Evolutionary conservation across 1,140 invertebrate species (phyloP), one percentile per base, ranked within the genome.

Genomic region (Anastatus disparis): DNA sequence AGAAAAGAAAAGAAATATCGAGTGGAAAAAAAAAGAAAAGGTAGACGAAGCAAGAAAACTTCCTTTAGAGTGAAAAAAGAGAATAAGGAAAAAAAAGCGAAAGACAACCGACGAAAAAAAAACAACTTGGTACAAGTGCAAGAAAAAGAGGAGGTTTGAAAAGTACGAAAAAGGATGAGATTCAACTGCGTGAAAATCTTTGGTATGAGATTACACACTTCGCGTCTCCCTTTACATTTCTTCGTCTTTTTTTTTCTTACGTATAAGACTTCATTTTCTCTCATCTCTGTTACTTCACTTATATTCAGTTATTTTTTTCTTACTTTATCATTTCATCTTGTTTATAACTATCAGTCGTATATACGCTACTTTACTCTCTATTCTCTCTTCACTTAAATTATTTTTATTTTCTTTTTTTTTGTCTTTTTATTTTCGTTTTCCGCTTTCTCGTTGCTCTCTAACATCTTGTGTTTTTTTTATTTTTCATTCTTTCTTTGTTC

Each of bases 401-500:
- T 22, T 22, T 2, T 20, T 9, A 29, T 3, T 46, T 20, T 46
- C 22, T 44, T 3, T 42, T 3, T 15, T 10, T 22, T 38, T 44
- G 35, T 44, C 6, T 17, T 38, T 42, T 24, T 58, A 17, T 22
- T 38, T 42, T 13, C 22, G 17, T 48, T 27, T n/a, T 13, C 3
- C 40, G n/a, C n/a, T 46, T 20, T 13, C 26, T n/a, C 24, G 27
- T 17, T 1, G 17, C 0, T 17, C 1, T 20, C 3, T 20, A 3
- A 7, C 1, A 48, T 20, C 20, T 3, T 20, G 3, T 9, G 12
- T 24, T 6, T 10, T 29, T 31, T 7, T 50, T 50, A 22, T 40
- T 24, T 40, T 26, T 7, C 13, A 7, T 3, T 29, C 15, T n/a
- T 52, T 46, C 66, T 69, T 69, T 69, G 42, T 69, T 69, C 44